Evolutionary conservation across 2,113 vertebrate species (phyloP).

Genomic region (Atractosteus spatula): DNA sequence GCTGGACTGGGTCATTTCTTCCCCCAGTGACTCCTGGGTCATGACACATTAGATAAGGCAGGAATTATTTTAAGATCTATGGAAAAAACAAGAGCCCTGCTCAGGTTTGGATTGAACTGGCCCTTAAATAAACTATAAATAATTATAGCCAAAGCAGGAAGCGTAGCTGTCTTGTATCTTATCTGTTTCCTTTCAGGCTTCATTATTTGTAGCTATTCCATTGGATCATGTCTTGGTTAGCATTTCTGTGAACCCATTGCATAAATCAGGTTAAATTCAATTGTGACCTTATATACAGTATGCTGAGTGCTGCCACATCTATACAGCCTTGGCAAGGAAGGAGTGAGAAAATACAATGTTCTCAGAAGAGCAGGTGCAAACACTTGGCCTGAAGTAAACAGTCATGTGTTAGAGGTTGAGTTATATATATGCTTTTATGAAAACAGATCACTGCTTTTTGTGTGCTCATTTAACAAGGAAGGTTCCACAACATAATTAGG

Average conservation of each 20-base stretch:
- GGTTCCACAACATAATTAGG: too few relatives aligned
- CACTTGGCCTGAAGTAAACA: too few relatives aligned
- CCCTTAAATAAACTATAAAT: constrained; percentile 18
- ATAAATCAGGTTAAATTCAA: background rate
- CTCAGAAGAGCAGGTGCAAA: too few relatives aligned
- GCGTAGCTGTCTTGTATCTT: constrained; percentile 11
- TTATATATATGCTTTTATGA: too few relatives aligned
- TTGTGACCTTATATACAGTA: too few relatives aligned
- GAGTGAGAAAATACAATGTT: too few relatives aligned
- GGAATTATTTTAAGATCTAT: background rate
- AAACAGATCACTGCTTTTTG: too few relatives aligned
- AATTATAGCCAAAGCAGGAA: background rate
- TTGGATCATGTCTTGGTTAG: constrained; percentile 6
- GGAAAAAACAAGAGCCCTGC: background rate
- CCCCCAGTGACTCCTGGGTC: too few relatives aligned
- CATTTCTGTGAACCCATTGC: background rate
- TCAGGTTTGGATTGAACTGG: background rate
- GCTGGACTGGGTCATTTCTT: too few relatives aligned
- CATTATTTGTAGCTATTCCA: background rate
- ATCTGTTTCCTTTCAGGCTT: constrained; percentile 16
- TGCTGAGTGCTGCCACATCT: background rate
- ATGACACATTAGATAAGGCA: background rate
- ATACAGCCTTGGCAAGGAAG: too few relatives aligned
- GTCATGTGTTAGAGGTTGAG: too few relatives aligned
- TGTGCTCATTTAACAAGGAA: too few relatives aligned